phyloP scores from a whole-genome alignment of 2,113 vertebrate species.

The Mus musculus region GRCm39 chr2:62778501-62779000 shows the following conservation, averaged over 20 bases:
- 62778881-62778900: background rate
- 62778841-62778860: background rate
- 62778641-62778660: background rate
- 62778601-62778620: background rate
- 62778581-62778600: background rate
- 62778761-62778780: conserved; percentile 47
- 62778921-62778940: background rate
- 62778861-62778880: background rate
- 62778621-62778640: background rate
- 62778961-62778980: background rate
- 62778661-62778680: background rate
- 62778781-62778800: conserved; percentile 16
- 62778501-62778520: background rate
- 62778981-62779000: background rate
- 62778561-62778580: rapidly evolving
- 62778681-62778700: background rate
- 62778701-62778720: background rate
- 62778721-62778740: background rate
- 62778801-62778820: background rate
- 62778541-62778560: background rate
- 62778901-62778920: background rate
- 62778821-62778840: background rate
- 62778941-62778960: background rate
- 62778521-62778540: background rate
- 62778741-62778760: conserved; percentile 6